phyloP scores from a whole-genome alignment of 2,888 invertebrate genomes.

The Drosophila paranaensis region DNA sequence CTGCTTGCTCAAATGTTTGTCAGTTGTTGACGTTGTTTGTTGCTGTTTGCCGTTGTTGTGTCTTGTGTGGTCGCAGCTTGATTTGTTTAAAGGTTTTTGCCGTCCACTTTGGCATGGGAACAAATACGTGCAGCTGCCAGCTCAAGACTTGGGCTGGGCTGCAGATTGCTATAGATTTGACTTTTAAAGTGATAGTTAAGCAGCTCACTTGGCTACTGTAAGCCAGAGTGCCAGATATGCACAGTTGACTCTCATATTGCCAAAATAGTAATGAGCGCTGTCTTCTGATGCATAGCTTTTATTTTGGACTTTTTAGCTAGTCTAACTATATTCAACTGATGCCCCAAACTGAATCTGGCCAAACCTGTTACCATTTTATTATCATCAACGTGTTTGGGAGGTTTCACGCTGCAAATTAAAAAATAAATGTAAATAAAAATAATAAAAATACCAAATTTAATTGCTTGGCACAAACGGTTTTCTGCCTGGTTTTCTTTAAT shows the following conservation, averaged over 20 bases:
- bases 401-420: constrained; percentile 7
- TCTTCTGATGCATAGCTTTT: background rate
- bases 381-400: constrained; percentile 32
- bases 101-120: constrained; percentile 59
- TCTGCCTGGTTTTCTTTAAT: constrained; percentile 69
- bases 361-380: constrained; percentile 50
- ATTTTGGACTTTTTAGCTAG: constrained; percentile 11
- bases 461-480: constrained; percentile 69
- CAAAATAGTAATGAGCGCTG: background rate
- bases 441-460: constrained; percentile 54
- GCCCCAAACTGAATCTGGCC: background rate
- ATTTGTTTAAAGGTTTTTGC: constrained; percentile 72
- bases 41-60: constrained; percentile 37
- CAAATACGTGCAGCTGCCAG: constrained; percentile 21
- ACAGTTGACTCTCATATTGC: background rate
- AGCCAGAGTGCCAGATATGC: background rate
- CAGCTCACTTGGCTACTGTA: constrained; percentile 21
- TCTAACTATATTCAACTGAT: constrained; percentile 11
- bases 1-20: constrained; percentile 51
- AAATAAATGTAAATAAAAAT: constrained; percentile 3
- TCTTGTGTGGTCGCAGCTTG: constrained; percentile 73
- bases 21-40: constrained; percentile 68
- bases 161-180: constrained; percentile 23
- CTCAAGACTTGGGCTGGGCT: background rate
- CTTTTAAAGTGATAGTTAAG: constrained; percentile 19